phyloP scores from a whole-genome alignment of 2,888 invertebrate genomes.

The Mamestra brassicae region DNA sequence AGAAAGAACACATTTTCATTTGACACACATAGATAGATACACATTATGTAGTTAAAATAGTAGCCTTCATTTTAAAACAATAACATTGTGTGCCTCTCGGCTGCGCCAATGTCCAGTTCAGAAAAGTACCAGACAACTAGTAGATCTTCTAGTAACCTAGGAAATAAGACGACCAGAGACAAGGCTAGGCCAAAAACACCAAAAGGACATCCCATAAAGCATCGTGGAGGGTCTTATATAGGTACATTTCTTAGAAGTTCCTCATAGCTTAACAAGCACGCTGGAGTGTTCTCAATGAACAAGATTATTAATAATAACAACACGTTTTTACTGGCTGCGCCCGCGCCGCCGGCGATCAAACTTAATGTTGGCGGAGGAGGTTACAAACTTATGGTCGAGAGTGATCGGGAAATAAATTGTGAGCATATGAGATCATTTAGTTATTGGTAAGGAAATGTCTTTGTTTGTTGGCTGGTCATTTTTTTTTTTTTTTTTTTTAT shows the following conservation, averaged over 20 bases:
- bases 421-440: constrained; percentile 27
- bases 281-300: constrained; percentile 79
- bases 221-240: constrained; percentile 70
- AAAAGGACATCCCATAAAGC: not conserved
- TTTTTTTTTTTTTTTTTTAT: not conserved
- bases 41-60: no score
- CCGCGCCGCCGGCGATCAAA: constrained; percentile 84
- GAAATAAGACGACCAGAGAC: constrained; percentile 6
- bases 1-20: no score
- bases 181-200: constrained; percentile 9
- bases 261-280: constrained; percentile 67
- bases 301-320: constrained; percentile 89
- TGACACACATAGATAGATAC: no score
- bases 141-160: not conserved
- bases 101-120: no score
- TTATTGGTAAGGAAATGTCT: not conserved
- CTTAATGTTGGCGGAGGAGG: constrained; percentile 72
- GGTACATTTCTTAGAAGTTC: constrained; percentile 71
- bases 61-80: no score
- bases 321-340: constrained; percentile 85
- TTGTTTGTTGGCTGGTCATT: not conserved
- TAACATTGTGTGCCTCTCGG: no score
- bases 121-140: not conserved
- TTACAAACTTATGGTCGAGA: constrained; percentile 75
- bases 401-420: constrained; percentile 29